A percentile compares a stretch with the other conserved stretches of the same genome.
These are phyloP conservation scores for Balaenoptera acutorostrata DNA, from an alignment of 2,113 vertebrate genomes.

Conservation along the genomic window DNA sequence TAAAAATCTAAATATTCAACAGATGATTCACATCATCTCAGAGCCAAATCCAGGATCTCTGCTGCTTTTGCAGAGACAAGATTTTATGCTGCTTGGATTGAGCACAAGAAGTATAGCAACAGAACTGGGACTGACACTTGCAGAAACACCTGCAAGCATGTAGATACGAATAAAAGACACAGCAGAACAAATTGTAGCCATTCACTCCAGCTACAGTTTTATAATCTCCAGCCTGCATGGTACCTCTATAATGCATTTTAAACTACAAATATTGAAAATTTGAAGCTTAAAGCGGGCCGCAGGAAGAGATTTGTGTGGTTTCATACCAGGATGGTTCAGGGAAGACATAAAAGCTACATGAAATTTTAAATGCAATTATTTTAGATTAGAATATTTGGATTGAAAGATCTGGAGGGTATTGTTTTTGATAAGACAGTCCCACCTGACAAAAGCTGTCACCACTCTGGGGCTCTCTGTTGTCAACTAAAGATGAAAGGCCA, in stretches of 20 bases:
- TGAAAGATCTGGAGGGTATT: constrained; percentile 81
- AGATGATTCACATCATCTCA: not conserved
- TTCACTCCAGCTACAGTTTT: not conserved
- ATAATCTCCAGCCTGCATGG: not conserved
- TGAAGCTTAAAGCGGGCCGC: not conserved
- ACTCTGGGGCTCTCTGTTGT: constrained; percentile 78
- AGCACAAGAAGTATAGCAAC: not conserved
- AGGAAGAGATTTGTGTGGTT: not conserved
- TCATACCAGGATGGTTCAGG: not conserved
- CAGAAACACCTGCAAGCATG: not conserved
- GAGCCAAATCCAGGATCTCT: not conserved
- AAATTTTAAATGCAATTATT: constrained; percentile 85
- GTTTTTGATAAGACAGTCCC: constrained; percentile 80
- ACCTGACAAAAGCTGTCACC: constrained; percentile 82
- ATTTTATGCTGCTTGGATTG: not conserved
- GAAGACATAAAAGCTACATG: constrained; percentile 61
- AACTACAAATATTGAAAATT: not conserved
- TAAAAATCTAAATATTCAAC: not conserved
- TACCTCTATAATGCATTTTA: not conserved
- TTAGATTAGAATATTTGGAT: constrained; percentile 81
- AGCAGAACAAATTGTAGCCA: constrained; percentile 22
- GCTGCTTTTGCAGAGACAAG: not conserved
- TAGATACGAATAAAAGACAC: constrained; percentile 43
- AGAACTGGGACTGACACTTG: not conserved
- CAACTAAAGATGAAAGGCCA: constrained; percentile 82